A percentile compares a stretch with the other conserved stretches of the same genome.
Conservation (phyloP, 2,113 vertebrate species). For the Pachypanchax playfairii region DNA sequence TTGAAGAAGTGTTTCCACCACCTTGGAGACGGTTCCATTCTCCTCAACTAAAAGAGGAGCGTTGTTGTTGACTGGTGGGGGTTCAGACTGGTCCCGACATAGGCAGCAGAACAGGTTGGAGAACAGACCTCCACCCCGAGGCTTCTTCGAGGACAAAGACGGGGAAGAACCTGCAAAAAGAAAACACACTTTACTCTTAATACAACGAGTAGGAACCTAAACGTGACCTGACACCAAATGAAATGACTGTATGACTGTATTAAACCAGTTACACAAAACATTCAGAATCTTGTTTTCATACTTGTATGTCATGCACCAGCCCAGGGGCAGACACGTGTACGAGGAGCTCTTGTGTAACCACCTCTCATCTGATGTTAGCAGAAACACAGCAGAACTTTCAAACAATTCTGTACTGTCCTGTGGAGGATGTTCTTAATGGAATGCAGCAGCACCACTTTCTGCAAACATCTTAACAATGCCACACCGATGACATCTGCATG, state of each 20-base stretch:
- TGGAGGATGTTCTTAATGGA: neutral
- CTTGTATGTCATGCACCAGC: constrained; percentile 33
- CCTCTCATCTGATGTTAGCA: constrained; percentile 25
- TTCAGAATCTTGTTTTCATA: constrained; percentile 22
- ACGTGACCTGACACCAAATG: neutral
- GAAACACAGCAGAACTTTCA: constrained; percentile 17
- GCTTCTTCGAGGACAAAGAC: constrained; percentile 84
- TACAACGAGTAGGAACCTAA: neutral
- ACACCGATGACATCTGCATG: neutral
- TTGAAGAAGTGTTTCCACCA: no score
- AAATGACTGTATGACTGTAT: no score
- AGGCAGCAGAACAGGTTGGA: constrained; percentile 89
- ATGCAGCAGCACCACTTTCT: neutral
- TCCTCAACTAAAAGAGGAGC: constrained; percentile 88
- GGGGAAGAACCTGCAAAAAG: constrained; percentile 78
- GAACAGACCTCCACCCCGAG: constrained; percentile 84
- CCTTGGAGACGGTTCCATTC: constrained; percentile 88
- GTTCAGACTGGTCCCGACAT: constrained; percentile 83
- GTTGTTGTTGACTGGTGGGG: constrained; percentile 86
- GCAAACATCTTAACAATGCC: neutral
- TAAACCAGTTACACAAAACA: no score
- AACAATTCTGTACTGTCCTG: neutral
- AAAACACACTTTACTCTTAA: neutral
- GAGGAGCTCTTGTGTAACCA: constrained; percentile 38
- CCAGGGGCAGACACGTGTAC: constrained; percentile 8